phyloP scores from a whole-genome alignment of 1,140 invertebrate species.

The Araneus ventricosus region DNA sequence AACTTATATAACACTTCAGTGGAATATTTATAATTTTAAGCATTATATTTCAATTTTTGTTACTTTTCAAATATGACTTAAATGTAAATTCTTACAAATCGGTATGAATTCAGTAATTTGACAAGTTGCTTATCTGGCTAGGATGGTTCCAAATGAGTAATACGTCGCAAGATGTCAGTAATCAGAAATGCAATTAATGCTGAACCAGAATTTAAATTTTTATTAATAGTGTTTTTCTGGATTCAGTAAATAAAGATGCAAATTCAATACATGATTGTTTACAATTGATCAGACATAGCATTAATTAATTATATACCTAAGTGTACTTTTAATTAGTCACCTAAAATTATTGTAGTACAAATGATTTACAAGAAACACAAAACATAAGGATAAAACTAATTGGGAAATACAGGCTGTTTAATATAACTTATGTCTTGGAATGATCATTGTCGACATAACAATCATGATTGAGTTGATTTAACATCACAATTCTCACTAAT shows the following conservation, averaged over 20 bases:
- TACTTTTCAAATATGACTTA: too few species aligned
- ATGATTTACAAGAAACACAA: neutral
- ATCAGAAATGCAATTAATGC: neutral
- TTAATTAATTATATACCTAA: neutral
- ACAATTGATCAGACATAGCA: neutral
- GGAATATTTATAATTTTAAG: too few species aligned
- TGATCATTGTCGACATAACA: neutral
- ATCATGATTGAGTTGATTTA: neutral
- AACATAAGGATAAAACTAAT: neutral
- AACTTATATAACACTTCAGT: too few species aligned
- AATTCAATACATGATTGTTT: neutral
- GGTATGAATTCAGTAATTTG: too few species aligned
- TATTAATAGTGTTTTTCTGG: conserved; percentile 11
- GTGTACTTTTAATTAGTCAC: conserved; percentile 2
- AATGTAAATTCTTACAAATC: too few species aligned
- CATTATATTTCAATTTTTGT: too few species aligned
- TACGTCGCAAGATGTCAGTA: too few species aligned
- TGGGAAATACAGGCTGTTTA: neutral
- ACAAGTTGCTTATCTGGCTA: too few species aligned
- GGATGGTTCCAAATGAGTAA: too few species aligned
- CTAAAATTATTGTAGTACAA: neutral
- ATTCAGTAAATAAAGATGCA: conserved; percentile 14
- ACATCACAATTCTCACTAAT: conserved; percentile 6
- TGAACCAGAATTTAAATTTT: conserved; percentile 17
- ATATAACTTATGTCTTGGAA: neutral